Evolutionary conservation across 2,797 vertebrate genomes (phyloP).

Genomic region (Tragelaphus eurycerus): DNA sequence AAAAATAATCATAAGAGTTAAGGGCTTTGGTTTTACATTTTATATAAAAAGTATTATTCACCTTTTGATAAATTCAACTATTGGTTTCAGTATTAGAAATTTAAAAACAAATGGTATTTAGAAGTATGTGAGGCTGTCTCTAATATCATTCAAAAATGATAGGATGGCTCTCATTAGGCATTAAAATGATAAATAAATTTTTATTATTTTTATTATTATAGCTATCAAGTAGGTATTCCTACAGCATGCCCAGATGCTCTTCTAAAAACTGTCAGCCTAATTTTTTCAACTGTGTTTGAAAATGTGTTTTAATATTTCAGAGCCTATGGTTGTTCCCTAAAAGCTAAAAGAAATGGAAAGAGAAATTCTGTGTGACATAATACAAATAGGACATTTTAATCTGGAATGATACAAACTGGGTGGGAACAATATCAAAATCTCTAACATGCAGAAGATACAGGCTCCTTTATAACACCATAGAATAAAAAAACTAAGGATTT

Average conservation of each 20-base stretch:
- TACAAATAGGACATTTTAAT: constrained; percentile 29
- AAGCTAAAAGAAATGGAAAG: not conserved
- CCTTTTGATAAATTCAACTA: not conserved
- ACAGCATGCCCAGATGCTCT: not conserved
- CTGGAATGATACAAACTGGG: not conserved
- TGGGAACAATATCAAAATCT: not conserved
- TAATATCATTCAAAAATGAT: not conserved
- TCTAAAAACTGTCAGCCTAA: not conserved
- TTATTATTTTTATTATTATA: not conserved
- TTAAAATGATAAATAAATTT: not conserved
- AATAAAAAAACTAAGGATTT: not conserved
- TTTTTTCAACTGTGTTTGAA: not conserved
- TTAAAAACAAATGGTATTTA: not conserved
- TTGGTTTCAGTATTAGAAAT: not conserved
- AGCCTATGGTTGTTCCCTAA: not conserved
- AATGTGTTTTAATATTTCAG: not conserved
- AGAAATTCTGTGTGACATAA: not conserved
- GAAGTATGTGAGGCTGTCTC: not conserved
- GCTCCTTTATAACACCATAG: not conserved
- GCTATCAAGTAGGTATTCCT: not conserved
- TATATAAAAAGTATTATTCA: not conserved
- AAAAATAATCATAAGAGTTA: constrained; percentile 1
- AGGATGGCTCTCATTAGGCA: not conserved
- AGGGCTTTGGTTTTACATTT: not conserved
- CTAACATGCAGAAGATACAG: not conserved